Evolutionary conservation across 1,140 invertebrate genomes (phyloP).

Genomic region (Drosophila tropicalis): DNA sequence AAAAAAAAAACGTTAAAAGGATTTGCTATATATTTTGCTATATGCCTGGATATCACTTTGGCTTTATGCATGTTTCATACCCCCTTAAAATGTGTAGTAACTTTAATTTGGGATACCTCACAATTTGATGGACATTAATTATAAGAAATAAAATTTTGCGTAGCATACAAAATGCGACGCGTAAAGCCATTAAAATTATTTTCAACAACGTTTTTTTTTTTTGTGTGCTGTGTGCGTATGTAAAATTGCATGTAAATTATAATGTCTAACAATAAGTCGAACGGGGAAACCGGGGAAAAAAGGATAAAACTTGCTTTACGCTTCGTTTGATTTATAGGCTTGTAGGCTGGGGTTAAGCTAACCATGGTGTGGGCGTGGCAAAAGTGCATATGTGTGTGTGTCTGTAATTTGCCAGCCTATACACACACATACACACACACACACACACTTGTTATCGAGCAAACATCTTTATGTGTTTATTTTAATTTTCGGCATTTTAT

Average conservation of each 20-base stretch:
- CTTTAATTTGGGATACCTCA: background rate
- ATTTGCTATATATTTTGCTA: too few relatives aligned
- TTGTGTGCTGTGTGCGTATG: slow-evolving; percentile 23
- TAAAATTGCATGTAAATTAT: slow-evolving; percentile 57
- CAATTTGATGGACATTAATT: slow-evolving; percentile 36
- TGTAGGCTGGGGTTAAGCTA: slow-evolving; percentile 28
- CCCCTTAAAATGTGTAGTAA: background rate
- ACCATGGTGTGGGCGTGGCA: slow-evolving; percentile 10
- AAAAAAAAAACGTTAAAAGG: too few relatives aligned
- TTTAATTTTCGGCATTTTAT: slow-evolving; percentile 76
- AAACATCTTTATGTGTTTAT: slow-evolving; percentile 68
- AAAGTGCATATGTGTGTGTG: slow-evolving; percentile 13
- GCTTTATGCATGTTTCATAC: background rate
- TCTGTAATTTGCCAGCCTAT: slow-evolving; percentile 43
- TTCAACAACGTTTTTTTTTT: slow-evolving; percentile 43
- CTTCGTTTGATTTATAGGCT: slow-evolving; percentile 74
- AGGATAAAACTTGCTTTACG: slow-evolving; percentile 66
- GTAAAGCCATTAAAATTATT: slow-evolving; percentile 56
- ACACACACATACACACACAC: slow-evolving; percentile 15
- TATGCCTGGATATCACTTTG: too few relatives aligned
- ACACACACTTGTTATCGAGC: slow-evolving; percentile 4
- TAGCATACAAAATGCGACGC: slow-evolving; percentile 52
- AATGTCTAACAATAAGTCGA: slow-evolving; percentile 31
- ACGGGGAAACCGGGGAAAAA: background rate
- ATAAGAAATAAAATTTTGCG: slow-evolving; percentile 36